Conservation (phyloP, 2,797 vertebrate genomes). For the Notolepis coatsorum region DNA sequence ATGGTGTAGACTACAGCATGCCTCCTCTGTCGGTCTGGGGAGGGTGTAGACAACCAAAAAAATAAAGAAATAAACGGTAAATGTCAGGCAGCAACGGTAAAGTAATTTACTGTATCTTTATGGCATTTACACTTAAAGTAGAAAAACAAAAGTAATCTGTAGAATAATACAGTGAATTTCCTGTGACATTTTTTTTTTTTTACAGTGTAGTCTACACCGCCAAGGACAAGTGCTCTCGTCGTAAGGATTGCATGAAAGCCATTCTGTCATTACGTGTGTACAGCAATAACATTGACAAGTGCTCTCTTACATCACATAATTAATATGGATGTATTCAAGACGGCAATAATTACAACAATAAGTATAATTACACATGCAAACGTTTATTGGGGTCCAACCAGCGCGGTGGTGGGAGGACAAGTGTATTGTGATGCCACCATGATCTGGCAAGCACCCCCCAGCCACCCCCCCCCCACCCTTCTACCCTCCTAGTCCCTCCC, state of each 20-base stretch:
- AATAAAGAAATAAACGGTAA: too few species aligned
- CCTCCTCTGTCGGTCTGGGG: too few species aligned
- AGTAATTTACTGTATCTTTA: too few species aligned
- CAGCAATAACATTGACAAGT: neutral
- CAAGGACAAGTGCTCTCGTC: neutral
- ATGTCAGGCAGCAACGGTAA: too few species aligned
- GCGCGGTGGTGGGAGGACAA: constrained; percentile 13
- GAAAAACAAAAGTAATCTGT: too few species aligned
- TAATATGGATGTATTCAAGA: neutral
- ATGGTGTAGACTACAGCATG: too few species aligned
- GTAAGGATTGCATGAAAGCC: neutral
- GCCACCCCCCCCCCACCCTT: constrained; percentile 28
- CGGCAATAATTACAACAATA: neutral
- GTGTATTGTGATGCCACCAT: constrained; percentile 10
- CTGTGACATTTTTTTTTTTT: too few species aligned
- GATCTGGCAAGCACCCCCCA: neutral
- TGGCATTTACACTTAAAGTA: too few species aligned
- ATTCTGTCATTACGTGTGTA: neutral
- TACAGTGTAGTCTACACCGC: too few species aligned
- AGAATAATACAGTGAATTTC: too few species aligned
- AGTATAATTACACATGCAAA: neutral
- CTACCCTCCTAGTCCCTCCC: constrained; percentile 36
- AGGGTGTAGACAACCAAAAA: too few species aligned
- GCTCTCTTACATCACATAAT: neutral
- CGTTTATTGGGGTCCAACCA: neutral